Base-by-base conservation (phyloP, 2,888 invertebrate species). In the Xylota segnis region DNA sequence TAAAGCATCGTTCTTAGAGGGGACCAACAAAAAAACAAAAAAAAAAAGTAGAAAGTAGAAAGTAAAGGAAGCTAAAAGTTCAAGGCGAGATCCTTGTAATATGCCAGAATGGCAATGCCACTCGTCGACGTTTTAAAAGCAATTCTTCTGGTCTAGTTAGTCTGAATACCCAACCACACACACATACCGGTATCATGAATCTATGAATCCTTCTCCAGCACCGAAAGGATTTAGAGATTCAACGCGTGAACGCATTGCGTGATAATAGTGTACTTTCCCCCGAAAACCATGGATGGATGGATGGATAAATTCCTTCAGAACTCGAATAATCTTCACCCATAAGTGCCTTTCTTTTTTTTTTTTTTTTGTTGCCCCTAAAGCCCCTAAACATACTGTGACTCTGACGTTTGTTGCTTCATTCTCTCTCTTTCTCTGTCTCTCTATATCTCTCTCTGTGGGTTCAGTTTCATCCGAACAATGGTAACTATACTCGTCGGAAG, bases 401-500 rank as follows among this genome's bases (percentile, higher is more conserved):
- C 12, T n/a, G 66, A 10, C 58, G 47, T 47, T 63, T 68, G 68
- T 68, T 52, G 43, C 43, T 32, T 52, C 40, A 54, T 56, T 54
- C 52, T 45, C 40, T 43, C 12, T 23, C n/a, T n/a, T n/a, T n/a
- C n/a, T n/a, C n/a, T n/a, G n/a, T n/a, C n/a, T n/a, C n/a, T n/a
- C n/a, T n/a, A n/a, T n/a, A n/a, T n/a, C n/a, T n/a, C n/a, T n/a
- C n/a, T n/a, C n/a, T n/a, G n/a, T n/a, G 1, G 65, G 45, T 56
- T 47, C 58, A 29, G 40, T 45, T 61, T 56, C 54, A 27, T 40
- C 12, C 18, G 23, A 61, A 68, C 45, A 77, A 83, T 71, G 52
- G 37, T 4, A 77, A 77, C 72, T 40, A 59, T 58, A 59, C 72
- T 78, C 68, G 83, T 78, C 68, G 83, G 43, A 83, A 78, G 78